Conservation (phyloP, 2,797 vertebrate species). For the Sebastes ruberrimus region DNA sequence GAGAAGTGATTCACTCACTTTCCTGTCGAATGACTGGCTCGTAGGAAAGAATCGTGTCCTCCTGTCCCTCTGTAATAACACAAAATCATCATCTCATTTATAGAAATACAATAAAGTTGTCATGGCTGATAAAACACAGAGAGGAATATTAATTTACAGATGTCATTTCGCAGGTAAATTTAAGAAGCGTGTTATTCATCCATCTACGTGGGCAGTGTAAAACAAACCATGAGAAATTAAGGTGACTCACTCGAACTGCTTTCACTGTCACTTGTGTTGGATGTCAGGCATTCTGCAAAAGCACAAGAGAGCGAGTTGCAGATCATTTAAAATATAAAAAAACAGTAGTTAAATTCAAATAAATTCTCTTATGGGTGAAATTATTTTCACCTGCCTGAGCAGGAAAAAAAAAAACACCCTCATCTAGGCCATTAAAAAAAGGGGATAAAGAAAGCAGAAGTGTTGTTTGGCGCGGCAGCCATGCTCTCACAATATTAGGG, state of each 20-base stretch:
- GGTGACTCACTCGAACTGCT: constrained; percentile 98
- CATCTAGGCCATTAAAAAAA: constrained; percentile 33
- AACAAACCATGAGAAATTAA: constrained; percentile 36
- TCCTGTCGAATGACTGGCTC: constrained; percentile 98
- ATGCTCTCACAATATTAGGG: constrained; percentile 63
- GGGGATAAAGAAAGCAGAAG: constrained; percentile 68
- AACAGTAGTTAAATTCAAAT: constrained; percentile 1
- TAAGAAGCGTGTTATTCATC: constrained; percentile 28
- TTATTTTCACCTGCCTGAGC: constrained; percentile 32
- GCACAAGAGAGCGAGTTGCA: constrained; percentile 44
- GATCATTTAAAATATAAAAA: not conserved
- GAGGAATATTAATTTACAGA: constrained; percentile 18
- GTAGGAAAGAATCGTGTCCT: constrained; percentile 97
- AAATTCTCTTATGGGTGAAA: constrained; percentile 21
- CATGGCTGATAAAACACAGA: not conserved
- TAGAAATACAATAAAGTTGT: not conserved
- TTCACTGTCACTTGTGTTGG: constrained; percentile 99
- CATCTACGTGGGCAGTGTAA: constrained; percentile 35
- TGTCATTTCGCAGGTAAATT: constrained; percentile 26
- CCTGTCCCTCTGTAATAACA: constrained; percentile 92
- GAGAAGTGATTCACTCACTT: constrained; percentile 87
- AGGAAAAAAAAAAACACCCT: not conserved
- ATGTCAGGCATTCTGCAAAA: constrained; percentile 94
- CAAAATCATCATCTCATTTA: not conserved
- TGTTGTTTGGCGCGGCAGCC: constrained; percentile 44